A percentile compares a stretch with the other conserved stretches of the same genome.
Conservation (phyloP, 1,140 invertebrate genomes). For the Neelides sp. region DNA sequence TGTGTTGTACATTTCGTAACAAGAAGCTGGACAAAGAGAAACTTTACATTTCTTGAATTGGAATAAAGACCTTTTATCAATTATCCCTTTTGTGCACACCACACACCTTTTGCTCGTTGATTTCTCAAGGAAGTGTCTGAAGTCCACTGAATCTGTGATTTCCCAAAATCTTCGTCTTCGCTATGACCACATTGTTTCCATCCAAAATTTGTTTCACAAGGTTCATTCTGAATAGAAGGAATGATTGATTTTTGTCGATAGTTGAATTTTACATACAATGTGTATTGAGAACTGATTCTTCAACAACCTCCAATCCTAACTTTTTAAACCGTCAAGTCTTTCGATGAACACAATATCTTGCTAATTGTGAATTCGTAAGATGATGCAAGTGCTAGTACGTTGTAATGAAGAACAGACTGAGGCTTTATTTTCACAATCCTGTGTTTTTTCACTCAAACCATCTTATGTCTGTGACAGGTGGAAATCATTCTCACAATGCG, state of each 20-base stretch:
- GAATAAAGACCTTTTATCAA: constrained; percentile 12
- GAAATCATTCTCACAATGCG: background rate
- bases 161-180: background rate
- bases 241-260: background rate
- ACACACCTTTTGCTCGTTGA: constrained; percentile 12
- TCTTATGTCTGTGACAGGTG: background rate
- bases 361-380: background rate
- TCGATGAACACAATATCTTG: background rate
- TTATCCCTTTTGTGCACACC: constrained; percentile 12
- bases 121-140: background rate
- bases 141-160: background rate
- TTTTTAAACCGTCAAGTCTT: background rate
- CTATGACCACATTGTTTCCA: too few species aligned
- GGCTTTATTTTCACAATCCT: background rate
- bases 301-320: background rate
- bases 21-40: constrained; percentile 21
- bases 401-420: background rate
- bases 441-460: background rate
- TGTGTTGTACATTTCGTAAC: constrained; percentile 25
- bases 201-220: background rate
- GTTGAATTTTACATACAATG: background rate
- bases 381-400: background rate
- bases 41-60: constrained; percentile 21
- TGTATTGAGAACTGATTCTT: background rate
- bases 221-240: background rate